Conservation (phyloP, 2,113 vertebrate genomes). For the Ictalurus punctatus region DNA sequence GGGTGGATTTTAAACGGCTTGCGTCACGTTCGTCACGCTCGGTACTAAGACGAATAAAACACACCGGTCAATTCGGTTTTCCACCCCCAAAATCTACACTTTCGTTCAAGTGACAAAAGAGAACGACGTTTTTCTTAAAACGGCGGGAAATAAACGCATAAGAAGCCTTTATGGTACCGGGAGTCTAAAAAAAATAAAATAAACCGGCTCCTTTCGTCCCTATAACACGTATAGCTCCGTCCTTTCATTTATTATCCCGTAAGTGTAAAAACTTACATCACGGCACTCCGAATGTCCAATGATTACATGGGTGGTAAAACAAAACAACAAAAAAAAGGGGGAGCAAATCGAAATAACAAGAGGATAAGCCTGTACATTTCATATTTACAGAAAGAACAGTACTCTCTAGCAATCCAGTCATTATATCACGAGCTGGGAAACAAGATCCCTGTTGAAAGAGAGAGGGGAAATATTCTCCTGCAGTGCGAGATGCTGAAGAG, state of each 20-base stretch:
- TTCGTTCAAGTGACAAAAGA: constrained; percentile 44
- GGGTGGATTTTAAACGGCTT: neutral
- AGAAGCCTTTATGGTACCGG: constrained; percentile 41
- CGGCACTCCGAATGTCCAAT: constrained; percentile 48
- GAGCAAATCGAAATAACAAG: constrained; percentile 27
- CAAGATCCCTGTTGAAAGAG: constrained; percentile 38
- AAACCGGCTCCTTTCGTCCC: constrained; percentile 35
- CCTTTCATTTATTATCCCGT: constrained; percentile 44
- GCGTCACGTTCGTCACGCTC: neutral
- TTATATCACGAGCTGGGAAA: constrained; percentile 39
- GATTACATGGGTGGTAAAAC: constrained; percentile 36
- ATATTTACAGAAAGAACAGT: constrained; percentile 33
- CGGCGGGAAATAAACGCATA: constrained; percentile 60
- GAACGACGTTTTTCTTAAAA: constrained; percentile 46
- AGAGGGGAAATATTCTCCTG: neutral
- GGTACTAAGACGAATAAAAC: neutral
- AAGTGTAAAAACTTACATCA: constrained; percentile 50
- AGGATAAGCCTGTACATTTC: constrained; percentile 2
- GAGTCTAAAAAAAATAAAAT: constrained; percentile 6
- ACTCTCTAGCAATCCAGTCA: constrained; percentile 28
- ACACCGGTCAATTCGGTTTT: neutral
- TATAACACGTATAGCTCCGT: constrained; percentile 49
- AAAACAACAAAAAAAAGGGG: constrained; percentile 8
- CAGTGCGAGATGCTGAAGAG: constrained; percentile 28
- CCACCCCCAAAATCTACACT: neutral